Evolutionary conservation across 2,113 vertebrate genomes (phyloP), one percentile per base, ranked within the genome.

Genomic region (Salvator merianae): DNA sequence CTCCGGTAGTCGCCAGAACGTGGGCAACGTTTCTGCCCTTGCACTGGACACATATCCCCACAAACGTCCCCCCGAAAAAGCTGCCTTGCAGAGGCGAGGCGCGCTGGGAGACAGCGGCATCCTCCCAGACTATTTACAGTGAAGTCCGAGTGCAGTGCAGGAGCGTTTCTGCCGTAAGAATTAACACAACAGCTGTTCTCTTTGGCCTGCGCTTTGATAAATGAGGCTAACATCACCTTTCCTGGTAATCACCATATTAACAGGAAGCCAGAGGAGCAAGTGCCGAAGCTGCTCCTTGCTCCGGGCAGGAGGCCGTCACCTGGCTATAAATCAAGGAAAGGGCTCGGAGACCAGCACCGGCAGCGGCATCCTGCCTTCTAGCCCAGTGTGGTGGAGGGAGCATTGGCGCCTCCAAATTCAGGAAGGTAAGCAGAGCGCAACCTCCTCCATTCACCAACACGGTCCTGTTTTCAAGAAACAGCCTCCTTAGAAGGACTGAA

Each of bases 271-370:
- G 2, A 1, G 73, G 76, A 86, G 30, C 40, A 30, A 81, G 84
- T 73, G 88, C 84, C 59, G 10, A 83, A 85, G 90, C 62, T 32
- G 22, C 90, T 40, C 74, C 88, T 63, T 0, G 40, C 85, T 86
- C 72, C 40, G 87, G 88, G 90, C 8, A 89, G 84, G 78, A 47
- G 18, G 77, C 81, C 76, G 86, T 82, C 85, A 82, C 1, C 0
- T 12, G 18, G 91, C 86, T n/a, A 94, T 90, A 93, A 93, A 94
- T 94, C 91, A 92, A 71, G 36, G n/a, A 81, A 86, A 53, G 73
- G 79, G 83, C 28, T 2, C 66, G 24, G 70, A 82, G 83, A 83
- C 86, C 81, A 3, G 0, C 78, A 20, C 8, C 90, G 65, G 50
- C 77, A 86, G 4, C 79, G 24, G 18, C 16, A 68, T 84, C 74